Evolutionary conservation across 2,113 vertebrate species (phyloP).

Genomic region (Zeus faber): DNA sequence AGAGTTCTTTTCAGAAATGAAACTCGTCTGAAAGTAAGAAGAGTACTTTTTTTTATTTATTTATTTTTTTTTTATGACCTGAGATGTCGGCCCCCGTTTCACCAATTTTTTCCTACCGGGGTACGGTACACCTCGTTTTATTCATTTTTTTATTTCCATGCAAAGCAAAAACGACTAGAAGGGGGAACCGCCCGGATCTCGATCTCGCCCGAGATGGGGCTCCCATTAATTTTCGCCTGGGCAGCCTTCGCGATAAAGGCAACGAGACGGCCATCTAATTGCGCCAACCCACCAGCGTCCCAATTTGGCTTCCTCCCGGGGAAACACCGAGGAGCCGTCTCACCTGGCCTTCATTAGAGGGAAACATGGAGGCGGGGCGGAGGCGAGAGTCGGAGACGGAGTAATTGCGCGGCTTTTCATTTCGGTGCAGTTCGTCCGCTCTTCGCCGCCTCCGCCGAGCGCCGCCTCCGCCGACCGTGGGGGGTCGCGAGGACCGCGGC

Average conservation of each 20-base stretch:
- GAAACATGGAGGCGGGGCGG: slow-evolving; percentile 5
- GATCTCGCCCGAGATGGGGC: too few relatives aligned
- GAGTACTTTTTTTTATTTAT: too few relatives aligned
- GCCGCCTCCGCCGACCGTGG: slow-evolving; percentile 7
- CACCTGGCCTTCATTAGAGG: slow-evolving; percentile 48
- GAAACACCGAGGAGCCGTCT: slow-evolving; percentile 55
- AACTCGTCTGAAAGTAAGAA: too few relatives aligned
- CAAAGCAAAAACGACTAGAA: too few relatives aligned
- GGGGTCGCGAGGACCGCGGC: too few relatives aligned
- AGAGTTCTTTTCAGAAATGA: too few relatives aligned
- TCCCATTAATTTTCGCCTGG: slow-evolving; percentile 60
- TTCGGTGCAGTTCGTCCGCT: slow-evolving; percentile 7
- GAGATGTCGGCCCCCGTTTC: too few relatives aligned
- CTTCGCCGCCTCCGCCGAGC: background rate
- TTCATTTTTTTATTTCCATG: too few relatives aligned
- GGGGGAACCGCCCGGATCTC: too few relatives aligned
- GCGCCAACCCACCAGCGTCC: slow-evolving; percentile 45
- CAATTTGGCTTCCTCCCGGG: slow-evolving; percentile 22
- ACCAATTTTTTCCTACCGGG: too few relatives aligned
- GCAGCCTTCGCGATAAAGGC: slow-evolving; percentile 61
- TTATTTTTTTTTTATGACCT: too few relatives aligned
- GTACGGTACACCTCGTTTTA: too few relatives aligned
- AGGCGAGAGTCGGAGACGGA: slow-evolving; percentile 2
- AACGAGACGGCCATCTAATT: slow-evolving; percentile 67
- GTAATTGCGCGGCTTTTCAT: background rate